Base-by-base conservation (phyloP, 2,113 vertebrate species). In the Zootoca vivipara region DNA sequence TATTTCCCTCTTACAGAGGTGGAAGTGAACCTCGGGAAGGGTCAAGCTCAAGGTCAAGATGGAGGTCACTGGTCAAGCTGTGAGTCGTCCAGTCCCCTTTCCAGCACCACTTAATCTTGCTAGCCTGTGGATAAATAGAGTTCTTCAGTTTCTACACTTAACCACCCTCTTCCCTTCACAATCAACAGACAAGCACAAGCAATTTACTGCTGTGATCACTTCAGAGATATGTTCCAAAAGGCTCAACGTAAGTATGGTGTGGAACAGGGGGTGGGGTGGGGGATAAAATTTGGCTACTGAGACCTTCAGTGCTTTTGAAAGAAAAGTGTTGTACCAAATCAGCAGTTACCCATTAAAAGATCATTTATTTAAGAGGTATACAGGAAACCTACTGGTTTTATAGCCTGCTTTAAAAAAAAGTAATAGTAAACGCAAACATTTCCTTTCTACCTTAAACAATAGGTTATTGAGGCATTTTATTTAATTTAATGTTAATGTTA, bases 171-270 rank as follows among this genome's bases (percentile, higher is more conserved):
- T 93, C 90, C 86, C 73, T 69, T 42, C 28, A 30, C 94, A 96
- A 95, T 96, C 95, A 93, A 77, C 92, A 91, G 94, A 96, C 93
- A 95, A 93, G 94, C 94, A 92, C 94, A 96, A 91, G 92, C 89
- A 95, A 96, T 95, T 96, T 96, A 95, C 94, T 86, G n/a, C 92
- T 91, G 89, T 38, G 94, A 96, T 96, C 7, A 85, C 90, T 94
- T 95, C 93, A 83, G 82, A 69, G 94, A 96, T 96, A 95, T 0
- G 69, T 88, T 92, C 91, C 90, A 91, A 90, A 92, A 91, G 70
- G 87, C 62, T 79, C 88, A 90, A 84, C 64, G 28, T 30, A 69
- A 93, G 46, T 85, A 83, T 89, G 86, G 78, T 73, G 46, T 85
- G 89, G 87, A 91, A 87, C 33, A 10, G 83, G 72, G 28, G 52